Evolutionary conservation across 2,888 invertebrate species (phyloP).

Genomic region (Lysandra bellargus): DNA sequence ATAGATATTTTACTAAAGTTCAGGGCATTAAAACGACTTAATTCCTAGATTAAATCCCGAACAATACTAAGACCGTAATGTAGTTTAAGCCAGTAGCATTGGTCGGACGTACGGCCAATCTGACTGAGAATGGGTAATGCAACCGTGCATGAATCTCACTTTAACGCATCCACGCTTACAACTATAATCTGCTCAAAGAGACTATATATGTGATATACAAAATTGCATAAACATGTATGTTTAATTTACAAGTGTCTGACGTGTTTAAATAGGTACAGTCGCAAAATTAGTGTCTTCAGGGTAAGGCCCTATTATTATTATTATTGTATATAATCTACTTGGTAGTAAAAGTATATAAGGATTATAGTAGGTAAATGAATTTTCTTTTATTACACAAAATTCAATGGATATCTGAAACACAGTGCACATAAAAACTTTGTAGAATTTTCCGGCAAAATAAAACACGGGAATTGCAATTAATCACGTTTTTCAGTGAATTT

Average conservation of each 20-base stretch:
- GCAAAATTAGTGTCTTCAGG: neutral
- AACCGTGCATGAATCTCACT: slow-evolving; percentile 39
- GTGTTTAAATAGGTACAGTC: neutral
- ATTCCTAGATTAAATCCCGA: slow-evolving; percentile 36
- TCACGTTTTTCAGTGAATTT: no score
- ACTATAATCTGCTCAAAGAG: slow-evolving; percentile 35
- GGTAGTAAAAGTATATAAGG: no score
- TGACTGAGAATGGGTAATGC: slow-evolving; percentile 56
- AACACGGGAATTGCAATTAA: neutral
- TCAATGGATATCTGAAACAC: neutral
- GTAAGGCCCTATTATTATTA: no score
- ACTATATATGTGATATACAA: slow-evolving; percentile 20
- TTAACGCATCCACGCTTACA: slow-evolving; percentile 33
- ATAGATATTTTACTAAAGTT: slow-evolving; percentile 28
- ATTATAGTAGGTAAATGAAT: no score
- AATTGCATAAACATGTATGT: neutral
- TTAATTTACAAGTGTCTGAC: neutral
- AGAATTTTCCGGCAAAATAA: neutral
- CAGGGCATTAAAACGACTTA: slow-evolving; percentile 25
- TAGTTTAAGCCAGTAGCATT: slow-evolving; percentile 35
- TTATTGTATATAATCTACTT: neutral
- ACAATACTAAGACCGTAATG: slow-evolving; percentile 35
- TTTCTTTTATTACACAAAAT: neutral
- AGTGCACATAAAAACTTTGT: neutral
- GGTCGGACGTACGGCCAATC: slow-evolving; percentile 40